Percentiles rank a stretch among this genome's conserved stretches.
phyloP scores from a whole-genome alignment of 2,113 vertebrate species.

The Poeciliopsis prolifica region DNA sequence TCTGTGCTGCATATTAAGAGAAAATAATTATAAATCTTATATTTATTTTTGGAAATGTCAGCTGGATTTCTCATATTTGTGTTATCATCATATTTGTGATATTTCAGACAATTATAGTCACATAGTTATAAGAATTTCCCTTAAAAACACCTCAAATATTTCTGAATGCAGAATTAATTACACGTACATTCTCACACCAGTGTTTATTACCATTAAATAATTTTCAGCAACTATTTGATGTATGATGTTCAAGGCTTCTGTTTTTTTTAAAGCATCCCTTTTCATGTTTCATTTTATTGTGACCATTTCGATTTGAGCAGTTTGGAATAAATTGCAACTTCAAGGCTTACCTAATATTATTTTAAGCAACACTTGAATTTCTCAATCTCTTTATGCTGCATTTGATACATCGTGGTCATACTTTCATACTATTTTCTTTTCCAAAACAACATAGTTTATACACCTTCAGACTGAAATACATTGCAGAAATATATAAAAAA shows the following conservation, averaged over 20 bases:
- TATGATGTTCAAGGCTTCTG: not conserved
- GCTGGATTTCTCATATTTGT: not conserved
- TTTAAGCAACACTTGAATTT: not conserved
- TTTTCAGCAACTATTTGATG: not conserved
- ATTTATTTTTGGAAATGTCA: not conserved
- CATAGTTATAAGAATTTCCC: no score
- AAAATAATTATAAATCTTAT: not conserved
- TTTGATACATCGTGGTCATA: not conserved
- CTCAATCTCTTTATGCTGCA: not conserved
- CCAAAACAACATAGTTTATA: no score
- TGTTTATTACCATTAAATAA: not conserved
- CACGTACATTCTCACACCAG: no score
- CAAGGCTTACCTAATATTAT: not conserved
- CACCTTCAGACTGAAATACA: no score
- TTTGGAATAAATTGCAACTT: not conserved
- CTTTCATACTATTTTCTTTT: no score
- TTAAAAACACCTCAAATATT: no score
- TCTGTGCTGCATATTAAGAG: not conserved
- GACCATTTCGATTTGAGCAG: not conserved
- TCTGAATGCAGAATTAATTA: no score
- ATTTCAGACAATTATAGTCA: no score
- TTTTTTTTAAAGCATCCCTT: no score
- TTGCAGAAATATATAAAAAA: no score
- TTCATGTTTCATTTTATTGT: not conserved
- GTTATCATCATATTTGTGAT: no score